phyloP scores from a whole-genome alignment of 1,140 invertebrate species.

The Forficula auricularia region DNA sequence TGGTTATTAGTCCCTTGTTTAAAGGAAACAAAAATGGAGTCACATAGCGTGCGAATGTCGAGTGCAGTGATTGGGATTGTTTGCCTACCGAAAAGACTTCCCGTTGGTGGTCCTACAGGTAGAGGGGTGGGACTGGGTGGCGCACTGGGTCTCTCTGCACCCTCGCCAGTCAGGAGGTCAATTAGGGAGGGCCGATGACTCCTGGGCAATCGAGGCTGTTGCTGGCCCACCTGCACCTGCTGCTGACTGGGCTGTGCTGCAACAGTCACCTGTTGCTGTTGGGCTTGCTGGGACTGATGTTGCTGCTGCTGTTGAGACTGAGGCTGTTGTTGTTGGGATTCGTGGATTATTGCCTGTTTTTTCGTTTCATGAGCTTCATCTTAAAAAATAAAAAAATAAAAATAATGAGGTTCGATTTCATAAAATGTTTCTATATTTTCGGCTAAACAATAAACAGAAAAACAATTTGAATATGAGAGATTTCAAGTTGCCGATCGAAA shows the following conservation, averaged over 20 bases:
- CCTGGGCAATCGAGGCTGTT: slow-evolving; percentile 11
- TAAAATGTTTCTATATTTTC: too few relatives aligned
- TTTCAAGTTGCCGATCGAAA: too few relatives aligned
- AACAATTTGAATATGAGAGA: too few relatives aligned
- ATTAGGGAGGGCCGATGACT: slow-evolving; percentile 50
- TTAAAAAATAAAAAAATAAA: not conserved
- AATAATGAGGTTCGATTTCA: too few relatives aligned
- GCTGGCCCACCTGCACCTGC: slow-evolving; percentile 1
- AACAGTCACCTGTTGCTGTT: not conserved
- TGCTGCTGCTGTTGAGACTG: not conserved
- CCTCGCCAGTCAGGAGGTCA: slow-evolving; percentile 44
- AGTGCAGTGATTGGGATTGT: too few relatives aligned
- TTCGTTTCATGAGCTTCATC: slow-evolving; percentile 5
- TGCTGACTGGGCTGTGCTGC: not conserved
- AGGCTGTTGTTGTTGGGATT: not conserved
- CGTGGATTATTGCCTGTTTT: slow-evolving; percentile 1
- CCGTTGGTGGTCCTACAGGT: not conserved
- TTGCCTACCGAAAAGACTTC: not conserved
- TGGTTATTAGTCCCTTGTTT: too few relatives aligned
- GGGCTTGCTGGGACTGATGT: not conserved
- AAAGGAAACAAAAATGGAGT: too few relatives aligned
- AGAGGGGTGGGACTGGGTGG: not conserved
- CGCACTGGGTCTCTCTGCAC: slow-evolving; percentile 7
- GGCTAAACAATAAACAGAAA: too few relatives aligned
- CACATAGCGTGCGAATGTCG: too few relatives aligned